These are phyloP conservation scores for Scaptomyza reducta DNA, from an alignment of 2,888 invertebrate species.

Conservation along the genomic window DNA sequence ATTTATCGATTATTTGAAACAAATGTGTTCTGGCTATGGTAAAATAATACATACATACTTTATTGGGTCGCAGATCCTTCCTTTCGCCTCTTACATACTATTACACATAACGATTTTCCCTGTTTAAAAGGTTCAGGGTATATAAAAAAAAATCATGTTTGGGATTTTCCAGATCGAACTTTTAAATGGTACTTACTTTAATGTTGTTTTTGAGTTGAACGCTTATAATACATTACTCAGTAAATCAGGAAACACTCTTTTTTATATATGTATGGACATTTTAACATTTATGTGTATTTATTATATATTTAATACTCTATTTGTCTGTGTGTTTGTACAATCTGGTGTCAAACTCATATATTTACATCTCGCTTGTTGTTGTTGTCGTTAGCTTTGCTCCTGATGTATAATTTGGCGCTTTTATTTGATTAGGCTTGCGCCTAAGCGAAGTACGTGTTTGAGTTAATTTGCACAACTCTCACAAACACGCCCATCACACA, in stretches of 20 bases:
- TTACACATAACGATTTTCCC: too few species aligned
- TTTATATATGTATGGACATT: conserved; percentile 3
- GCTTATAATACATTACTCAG: not conserved
- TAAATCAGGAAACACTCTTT: not conserved
- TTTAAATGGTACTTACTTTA: not conserved
- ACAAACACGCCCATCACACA: conserved; percentile 2
- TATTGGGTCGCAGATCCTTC: too few species aligned
- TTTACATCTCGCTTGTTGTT: conserved; percentile 62
- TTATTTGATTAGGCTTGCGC: conserved; percentile 71
- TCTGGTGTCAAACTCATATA: conserved; percentile 68
- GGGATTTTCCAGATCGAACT: too few species aligned
- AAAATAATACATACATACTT: too few species aligned
- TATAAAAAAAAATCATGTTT: too few species aligned
- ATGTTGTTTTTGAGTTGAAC: not conserved
- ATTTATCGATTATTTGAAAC: too few species aligned
- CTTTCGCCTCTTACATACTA: too few species aligned
- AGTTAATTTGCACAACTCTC: conserved; percentile 64
- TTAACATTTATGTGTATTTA: not conserved
- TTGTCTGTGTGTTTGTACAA: conserved; percentile 29
- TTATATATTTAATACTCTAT: conserved; percentile 9
- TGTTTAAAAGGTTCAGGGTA: too few species aligned
- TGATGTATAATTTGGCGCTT: conserved; percentile 76
- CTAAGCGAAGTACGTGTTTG: conserved; percentile 64
- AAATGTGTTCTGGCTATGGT: too few species aligned
- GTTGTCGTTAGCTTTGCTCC: conserved; percentile 34